phyloP scores from a whole-genome alignment of 1,140 invertebrate species.

The Drosophila orosa region DNA sequence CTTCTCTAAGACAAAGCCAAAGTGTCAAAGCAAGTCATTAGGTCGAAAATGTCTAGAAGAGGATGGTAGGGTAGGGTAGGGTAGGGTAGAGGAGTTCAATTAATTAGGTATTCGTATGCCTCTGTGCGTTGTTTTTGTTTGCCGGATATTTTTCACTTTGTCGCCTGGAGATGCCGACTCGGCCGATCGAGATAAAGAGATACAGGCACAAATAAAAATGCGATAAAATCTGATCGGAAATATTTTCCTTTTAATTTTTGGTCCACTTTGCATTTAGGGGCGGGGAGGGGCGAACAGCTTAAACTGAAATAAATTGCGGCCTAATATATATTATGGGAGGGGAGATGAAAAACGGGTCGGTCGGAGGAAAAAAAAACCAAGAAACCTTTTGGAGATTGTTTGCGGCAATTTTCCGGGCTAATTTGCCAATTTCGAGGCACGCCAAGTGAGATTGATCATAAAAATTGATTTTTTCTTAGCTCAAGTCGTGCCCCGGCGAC shows the following conservation, averaged over 20 bases:
- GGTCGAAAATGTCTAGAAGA: constrained; percentile 43
- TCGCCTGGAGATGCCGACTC: constrained; percentile 69
- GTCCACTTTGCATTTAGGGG: constrained; percentile 50
- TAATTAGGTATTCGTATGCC: constrained; percentile 73
- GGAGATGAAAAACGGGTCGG: not conserved
- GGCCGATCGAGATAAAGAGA: constrained; percentile 50
- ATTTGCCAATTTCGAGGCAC: constrained; percentile 76
- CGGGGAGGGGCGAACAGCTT: constrained; percentile 3
- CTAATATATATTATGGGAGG: constrained; percentile 33
- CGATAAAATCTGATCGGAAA: constrained; percentile 75
- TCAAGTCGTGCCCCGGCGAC: constrained; percentile 57
- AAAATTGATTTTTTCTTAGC: constrained; percentile 74
- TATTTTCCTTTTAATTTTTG: constrained; percentile 60
- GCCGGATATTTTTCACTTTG: constrained; percentile 67
- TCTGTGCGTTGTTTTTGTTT: constrained; percentile 51
- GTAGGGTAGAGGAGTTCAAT: constrained; percentile 41
- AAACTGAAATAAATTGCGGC: constrained; percentile 63
- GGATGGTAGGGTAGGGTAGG: not conserved
- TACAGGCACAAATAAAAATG: constrained; percentile 43
- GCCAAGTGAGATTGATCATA: constrained; percentile 76
- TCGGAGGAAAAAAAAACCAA: constrained; percentile 5
- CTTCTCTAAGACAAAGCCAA: constrained; percentile 72
- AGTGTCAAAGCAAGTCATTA: constrained; percentile 83
- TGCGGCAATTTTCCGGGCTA: constrained; percentile 67
- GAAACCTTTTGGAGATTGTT: constrained; percentile 41